phyloP scores from a whole-genome alignment of 1,140 invertebrate genomes.

The Pseudomyrmex concolor region DNA sequence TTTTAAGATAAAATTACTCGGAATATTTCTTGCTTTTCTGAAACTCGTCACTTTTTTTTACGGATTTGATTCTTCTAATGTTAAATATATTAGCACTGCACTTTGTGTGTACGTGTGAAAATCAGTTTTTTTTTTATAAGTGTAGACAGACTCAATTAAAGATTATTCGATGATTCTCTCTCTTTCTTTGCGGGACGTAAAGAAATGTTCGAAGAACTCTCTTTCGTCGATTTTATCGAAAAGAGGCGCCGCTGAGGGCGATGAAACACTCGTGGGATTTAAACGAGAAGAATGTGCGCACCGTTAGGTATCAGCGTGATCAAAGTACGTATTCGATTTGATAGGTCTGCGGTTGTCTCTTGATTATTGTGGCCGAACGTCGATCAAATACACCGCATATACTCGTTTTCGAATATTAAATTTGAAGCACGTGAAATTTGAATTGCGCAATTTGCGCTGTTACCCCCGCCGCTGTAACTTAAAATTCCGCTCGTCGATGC shows the following conservation, averaged over 20 bases:
- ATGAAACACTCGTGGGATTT: constrained; percentile 24
- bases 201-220: constrained; percentile 22
- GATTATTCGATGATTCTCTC: no score
- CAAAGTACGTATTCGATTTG: background rate
- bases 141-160: no score
- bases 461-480: background rate
- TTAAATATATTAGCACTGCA: no score
- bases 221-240: constrained; percentile 59
- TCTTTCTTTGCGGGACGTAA: no score
- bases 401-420: constrained; percentile 20
- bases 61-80: no score
- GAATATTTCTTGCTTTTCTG: no score
- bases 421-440: background rate
- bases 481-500: background rate
- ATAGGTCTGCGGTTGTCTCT: background rate
- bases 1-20: no score
- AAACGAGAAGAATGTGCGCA: constrained; percentile 27
- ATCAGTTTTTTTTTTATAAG: no score
- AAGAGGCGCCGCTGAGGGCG: constrained; percentile 4
- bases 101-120: no score
- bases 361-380: background rate
- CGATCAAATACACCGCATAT: background rate
- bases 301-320: background rate
- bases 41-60: no score
- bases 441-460: background rate